These are phyloP conservation scores for Sebastes paucispinis DNA, from an alignment of 2,797 vertebrate genomes.

Conservation along the genomic window DNA sequence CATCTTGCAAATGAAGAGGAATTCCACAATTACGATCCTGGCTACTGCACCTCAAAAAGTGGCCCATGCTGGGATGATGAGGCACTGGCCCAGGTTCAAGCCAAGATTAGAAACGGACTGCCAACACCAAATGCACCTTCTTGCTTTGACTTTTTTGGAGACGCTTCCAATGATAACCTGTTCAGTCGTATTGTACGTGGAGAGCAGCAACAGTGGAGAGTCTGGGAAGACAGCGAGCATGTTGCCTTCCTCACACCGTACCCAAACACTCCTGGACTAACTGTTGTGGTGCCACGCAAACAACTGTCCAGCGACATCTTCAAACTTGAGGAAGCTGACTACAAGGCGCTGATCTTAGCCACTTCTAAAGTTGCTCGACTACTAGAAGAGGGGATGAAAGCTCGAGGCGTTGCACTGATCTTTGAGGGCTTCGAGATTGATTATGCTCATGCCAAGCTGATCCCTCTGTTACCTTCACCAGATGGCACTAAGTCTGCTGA, in stretches of 20 bases:
- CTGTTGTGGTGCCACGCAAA: slow-evolving; percentile 83
- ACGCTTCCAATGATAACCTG: slow-evolving; percentile 65
- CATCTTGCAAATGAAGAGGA: slow-evolving; percentile 74
- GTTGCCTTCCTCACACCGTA: slow-evolving; percentile 85
- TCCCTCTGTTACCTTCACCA: slow-evolving; percentile 73
- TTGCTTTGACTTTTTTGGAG: slow-evolving; percentile 78
- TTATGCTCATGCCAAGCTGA: slow-evolving; percentile 83
- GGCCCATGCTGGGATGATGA: slow-evolving; percentile 75
- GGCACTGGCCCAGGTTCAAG: slow-evolving; percentile 69
- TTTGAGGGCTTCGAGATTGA: slow-evolving; percentile 84
- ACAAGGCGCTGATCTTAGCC: slow-evolving; percentile 75
- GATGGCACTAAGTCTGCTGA: slow-evolving; percentile 29
- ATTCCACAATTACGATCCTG: slow-evolving; percentile 70
- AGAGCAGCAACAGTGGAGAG: slow-evolving; percentile 83
- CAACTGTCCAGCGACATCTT: slow-evolving; percentile 83
- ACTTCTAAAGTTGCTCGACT: slow-evolving; percentile 75
- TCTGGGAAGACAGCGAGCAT: slow-evolving; percentile 84
- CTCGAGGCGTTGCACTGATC: slow-evolving; percentile 78
- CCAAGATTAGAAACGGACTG: slow-evolving; percentile 72
- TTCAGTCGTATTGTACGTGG: slow-evolving; percentile 83
- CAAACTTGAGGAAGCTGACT: slow-evolving; percentile 72
- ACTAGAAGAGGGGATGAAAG: slow-evolving; percentile 73
- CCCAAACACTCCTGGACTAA: slow-evolving; percentile 81
- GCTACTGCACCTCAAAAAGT: slow-evolving; percentile 82
- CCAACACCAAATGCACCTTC: slow-evolving; percentile 77